Evolutionary conservation across 2,888 invertebrate species (phyloP).

Genomic region (Drosophila mettleri): DNA sequence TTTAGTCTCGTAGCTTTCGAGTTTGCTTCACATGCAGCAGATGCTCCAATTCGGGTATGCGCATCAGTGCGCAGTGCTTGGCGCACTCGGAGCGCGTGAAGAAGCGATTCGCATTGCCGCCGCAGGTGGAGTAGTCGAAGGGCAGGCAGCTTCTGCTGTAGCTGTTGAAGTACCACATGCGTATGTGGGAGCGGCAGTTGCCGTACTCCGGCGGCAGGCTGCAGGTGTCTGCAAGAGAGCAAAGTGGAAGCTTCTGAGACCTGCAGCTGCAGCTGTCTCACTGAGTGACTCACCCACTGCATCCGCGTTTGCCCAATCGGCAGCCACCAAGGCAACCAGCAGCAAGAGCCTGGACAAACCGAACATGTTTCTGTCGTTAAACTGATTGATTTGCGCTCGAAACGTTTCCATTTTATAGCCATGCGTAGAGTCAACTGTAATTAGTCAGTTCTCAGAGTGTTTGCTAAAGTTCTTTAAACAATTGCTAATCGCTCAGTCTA

Average conservation of each 20-base stretch:
- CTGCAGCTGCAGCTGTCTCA: background rate
- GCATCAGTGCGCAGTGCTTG: conserved; percentile 17
- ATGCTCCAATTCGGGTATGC: too few species aligned
- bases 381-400: background rate
- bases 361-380: background rate
- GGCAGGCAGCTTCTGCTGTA: background rate
- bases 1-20: too few species aligned
- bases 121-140: conserved; percentile 46
- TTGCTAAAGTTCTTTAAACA: too few species aligned
- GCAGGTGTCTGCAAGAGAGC: background rate
- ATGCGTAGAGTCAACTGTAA: background rate
- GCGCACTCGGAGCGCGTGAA: conserved; percentile 18
- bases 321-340: background rate
- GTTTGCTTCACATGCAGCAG: too few species aligned
- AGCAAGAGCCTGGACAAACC: background rate
- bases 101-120: conserved; percentile 45
- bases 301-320: too few species aligned
- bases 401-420: conserved; percentile 23
- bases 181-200: background rate
- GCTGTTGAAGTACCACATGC: conserved; percentile 30
- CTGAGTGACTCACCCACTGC: background rate
- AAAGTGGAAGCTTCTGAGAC: background rate
- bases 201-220: conserved; percentile 7
- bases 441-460: background rate
- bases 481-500: background rate